Conservation (phyloP, 2,888 invertebrate species). For the Lasioglossum zephyrum region DNA sequence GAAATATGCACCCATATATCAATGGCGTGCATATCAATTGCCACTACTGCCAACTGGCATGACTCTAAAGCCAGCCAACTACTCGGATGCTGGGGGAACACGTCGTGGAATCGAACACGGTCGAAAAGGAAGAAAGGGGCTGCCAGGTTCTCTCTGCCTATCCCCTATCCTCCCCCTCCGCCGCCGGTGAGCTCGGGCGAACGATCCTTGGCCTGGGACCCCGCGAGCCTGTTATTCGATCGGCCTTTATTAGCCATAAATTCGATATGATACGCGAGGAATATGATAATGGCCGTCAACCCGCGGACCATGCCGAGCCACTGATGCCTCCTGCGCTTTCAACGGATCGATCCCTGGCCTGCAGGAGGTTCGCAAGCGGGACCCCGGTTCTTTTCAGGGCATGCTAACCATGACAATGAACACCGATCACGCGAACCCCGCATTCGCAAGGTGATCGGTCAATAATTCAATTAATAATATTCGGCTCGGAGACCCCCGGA, state of each 20-base stretch:
- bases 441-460: neutral
- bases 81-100: slow-evolving; percentile 55
- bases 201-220: slow-evolving; percentile 21
- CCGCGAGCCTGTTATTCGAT: slow-evolving; percentile 72
- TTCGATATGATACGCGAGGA: slow-evolving; percentile 74
- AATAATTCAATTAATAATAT: neutral
- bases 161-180: neutral
- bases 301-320: slow-evolving; percentile 33
- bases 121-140: slow-evolving; percentile 34
- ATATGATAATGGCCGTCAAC: slow-evolving; percentile 74
- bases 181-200: neutral
- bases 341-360: neutral
- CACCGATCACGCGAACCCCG: neutral
- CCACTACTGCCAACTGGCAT: slow-evolving; percentile 77
- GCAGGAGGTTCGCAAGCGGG: neutral
- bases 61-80: slow-evolving; percentile 73
- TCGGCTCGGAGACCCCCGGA: neutral
- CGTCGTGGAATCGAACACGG: slow-evolving; percentile 50
- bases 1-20: slow-evolving; percentile 77
- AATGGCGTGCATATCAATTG: slow-evolving; percentile 76
- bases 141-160: slow-evolving; percentile 36
- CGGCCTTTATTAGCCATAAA: slow-evolving; percentile 77
- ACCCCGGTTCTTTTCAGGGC: neutral
- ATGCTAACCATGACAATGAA: neutral
- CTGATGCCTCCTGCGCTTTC: neutral